Conservation (phyloP, 2,113 vertebrate species). For the Urocitellus parryii region DNA sequence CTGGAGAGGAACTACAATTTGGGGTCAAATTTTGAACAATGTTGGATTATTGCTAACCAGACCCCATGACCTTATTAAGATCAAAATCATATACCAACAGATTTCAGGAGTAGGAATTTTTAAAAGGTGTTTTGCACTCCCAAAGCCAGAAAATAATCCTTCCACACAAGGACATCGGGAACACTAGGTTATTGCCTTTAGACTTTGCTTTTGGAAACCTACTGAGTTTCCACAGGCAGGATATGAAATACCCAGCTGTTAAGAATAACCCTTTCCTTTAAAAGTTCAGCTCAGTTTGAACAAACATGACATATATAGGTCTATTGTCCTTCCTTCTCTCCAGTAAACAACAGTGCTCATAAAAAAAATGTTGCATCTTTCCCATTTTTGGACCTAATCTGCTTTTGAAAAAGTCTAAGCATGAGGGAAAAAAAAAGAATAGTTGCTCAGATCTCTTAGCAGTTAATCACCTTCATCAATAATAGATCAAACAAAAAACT, state of each 20-base stretch:
- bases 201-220: constrained; percentile 48
- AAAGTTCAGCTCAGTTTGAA: constrained; percentile 25
- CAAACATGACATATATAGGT: background rate
- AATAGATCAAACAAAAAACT: background rate
- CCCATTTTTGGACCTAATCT: background rate
- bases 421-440: background rate
- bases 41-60: constrained; percentile 23
- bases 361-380: background rate
- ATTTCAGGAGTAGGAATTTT: constrained; percentile 55
- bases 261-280: constrained; percentile 34
- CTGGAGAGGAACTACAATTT: constrained; percentile 55
- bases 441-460: background rate
- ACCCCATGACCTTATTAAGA: constrained; percentile 62
- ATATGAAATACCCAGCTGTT: constrained; percentile 50
- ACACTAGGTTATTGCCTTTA: background rate
- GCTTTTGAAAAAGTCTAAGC: constrained; percentile 3
- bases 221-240: constrained; percentile 28
- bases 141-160: constrained; percentile 72
- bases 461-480: background rate
- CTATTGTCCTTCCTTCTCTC: background rate
- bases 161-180: background rate
- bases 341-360: background rate
- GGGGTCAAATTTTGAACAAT: constrained; percentile 68
- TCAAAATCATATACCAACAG: constrained; percentile 62
- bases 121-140: constrained; percentile 59